Percentiles rank a stretch among this genome's conserved stretches.
These are phyloP conservation scores for Microctonus brassicae DNA, from an alignment of 2,888 invertebrate genomes.

Conservation along the genomic window DNA sequence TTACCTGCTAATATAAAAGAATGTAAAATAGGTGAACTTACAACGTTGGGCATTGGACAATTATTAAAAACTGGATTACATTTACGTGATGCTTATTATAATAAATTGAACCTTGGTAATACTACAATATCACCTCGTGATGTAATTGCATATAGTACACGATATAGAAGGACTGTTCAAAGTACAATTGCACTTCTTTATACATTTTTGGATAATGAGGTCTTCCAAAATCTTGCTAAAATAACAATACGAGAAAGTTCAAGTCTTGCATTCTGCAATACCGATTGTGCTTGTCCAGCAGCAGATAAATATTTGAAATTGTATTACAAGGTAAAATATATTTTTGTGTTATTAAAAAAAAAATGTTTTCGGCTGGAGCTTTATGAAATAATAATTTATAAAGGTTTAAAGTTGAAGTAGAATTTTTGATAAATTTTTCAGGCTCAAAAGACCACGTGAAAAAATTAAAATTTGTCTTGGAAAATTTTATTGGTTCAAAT, in stretches of 20 bases:
- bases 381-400: too few species aligned
- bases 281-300: conserved; percentile 85
- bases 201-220: conserved; percentile 78
- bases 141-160: conserved; percentile 82
- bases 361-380: background rate
- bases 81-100: conserved; percentile 74
- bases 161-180: conserved; percentile 91
- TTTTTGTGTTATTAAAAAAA: too few species aligned
- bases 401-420: too few species aligned
- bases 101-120: conserved; percentile 69
- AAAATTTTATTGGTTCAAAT: too few species aligned
- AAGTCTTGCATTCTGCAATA: conserved; percentile 87
- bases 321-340: conserved; percentile 68
- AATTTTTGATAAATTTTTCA: too few species aligned
- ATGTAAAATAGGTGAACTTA: conserved; percentile 89
- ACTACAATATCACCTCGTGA: conserved; percentile 72
- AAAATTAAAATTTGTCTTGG: too few species aligned
- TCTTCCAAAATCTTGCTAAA: conserved; percentile 72
- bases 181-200: conserved; percentile 86
- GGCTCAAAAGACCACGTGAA: too few species aligned
- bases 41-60: conserved; percentile 86
- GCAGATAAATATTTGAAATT: conserved; percentile 74
- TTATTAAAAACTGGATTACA: conserved; percentile 83
- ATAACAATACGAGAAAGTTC: conserved; percentile 82
- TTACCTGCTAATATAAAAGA: conserved; percentile 77